Base-by-base conservation (phyloP, 2,113 vertebrate genomes). In the Lontra canadensis region DNA sequence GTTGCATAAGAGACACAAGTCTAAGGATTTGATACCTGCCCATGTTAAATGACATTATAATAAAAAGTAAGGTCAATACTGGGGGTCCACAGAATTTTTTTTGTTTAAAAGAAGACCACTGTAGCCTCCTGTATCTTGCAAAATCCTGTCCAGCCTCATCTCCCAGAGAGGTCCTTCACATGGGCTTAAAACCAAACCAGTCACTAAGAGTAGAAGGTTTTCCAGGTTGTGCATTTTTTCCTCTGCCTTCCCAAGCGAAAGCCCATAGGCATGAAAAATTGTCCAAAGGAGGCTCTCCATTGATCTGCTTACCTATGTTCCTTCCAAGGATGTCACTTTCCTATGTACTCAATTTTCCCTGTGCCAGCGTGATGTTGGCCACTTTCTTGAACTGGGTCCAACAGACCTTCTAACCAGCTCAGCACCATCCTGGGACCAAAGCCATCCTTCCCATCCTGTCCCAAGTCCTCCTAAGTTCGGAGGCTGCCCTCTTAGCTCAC, bases 41-140 rank as follows among this genome's bases (percentile, higher is more conserved):
- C 76, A 87, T 74, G 84, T 10, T 87, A 57, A 94, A 44, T 88
- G 31, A 91, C 34, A 95, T 93, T 71, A 84, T 59, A 85, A 92
- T 52, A 73, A 88, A 91, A 92, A 59, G 42, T 78, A 55, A 93
- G 79, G 63, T 74, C 18, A 67, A 55, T 79, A 67, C 25, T 69
- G 14, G 49, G 81, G 42, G 36, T 79, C 81, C 47, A 93, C 61
- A 29, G 74, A 94, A 76, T 63, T 52, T 71, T 96, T 96, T 87
- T 90, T 55, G 31, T 85, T 94, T 95, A 89, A 81, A 69, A 80
- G 23, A 36, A 36, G 31, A 92, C 65, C 76, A 13, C 18, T 84
- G 74, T 49, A 88, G 49, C 31, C 49, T 78, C 81, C 44, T 59
- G 7, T 80, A 89, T 79, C 59, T 52, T 95, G 31, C 13, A 79